Evolutionary conservation across 2,797 vertebrate genomes (phyloP), one percentile per base, ranked within the genome.

Genomic region (Falco columbarius): DNA sequence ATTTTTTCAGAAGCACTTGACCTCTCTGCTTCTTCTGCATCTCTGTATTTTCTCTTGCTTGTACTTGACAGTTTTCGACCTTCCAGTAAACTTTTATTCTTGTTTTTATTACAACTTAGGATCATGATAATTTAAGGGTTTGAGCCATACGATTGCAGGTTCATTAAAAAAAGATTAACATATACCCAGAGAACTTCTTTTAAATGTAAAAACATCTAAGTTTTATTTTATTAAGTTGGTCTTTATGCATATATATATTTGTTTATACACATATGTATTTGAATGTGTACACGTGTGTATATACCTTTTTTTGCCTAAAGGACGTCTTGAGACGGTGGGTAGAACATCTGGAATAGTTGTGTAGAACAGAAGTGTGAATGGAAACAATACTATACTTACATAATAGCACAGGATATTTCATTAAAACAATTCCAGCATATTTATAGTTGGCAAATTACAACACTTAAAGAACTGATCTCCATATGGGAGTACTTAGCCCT

Each of bases 11-110:
- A 86, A 90, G 90, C 77, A 79, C 94, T 96, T 97, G 91, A 94
- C 96, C 97, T 97, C 97, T 97, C 86, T 94, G 66, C 95, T 97
- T 46, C 91, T 96, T 94, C 94, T 96, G 94, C 92, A 94, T 97
- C 88, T 95, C 92, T 96, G 90, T 96, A 83, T 96, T 98, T 98
- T 98, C 97, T 97, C 95, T 97, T 95, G 89, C 84, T 92, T 95
- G 65, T 94, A 93, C 86, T 97, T 98, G 97, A 97, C 96, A 98
- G 97, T 89, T 97, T 97, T 92, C 97, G 94, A 98, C 98, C 97
- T 98, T 94, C 83, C 86, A 95, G 94, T 98, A 95, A 97, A 96
- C 21, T 98, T 97, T 98, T 98, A 98, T 98, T 98, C 94, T 97
- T 97, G 70, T 95, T 98, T 98, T 98, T 98, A 97, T 98, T 98